Percentiles rank a stretch among this genome's conserved stretches.
Conservation (phyloP, 2,888 invertebrate genomes). For the Oasisia sp. region DNA sequence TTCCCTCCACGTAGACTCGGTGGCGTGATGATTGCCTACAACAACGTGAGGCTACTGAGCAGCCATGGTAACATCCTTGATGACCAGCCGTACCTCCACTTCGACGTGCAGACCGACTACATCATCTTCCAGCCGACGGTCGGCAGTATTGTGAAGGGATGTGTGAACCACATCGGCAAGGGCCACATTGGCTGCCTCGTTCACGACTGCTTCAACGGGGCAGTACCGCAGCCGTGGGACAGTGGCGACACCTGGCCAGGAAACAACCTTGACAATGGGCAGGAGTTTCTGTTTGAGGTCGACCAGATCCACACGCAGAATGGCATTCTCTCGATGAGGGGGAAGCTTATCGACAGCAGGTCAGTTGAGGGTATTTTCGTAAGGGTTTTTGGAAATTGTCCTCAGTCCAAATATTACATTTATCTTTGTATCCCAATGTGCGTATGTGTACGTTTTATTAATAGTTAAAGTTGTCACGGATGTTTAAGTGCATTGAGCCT, state of each 20-base stretch:
- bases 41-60: slow-evolving; percentile 73
- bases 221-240: slow-evolving; percentile 73
- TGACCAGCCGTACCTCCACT: slow-evolving; percentile 74
- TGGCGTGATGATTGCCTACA: slow-evolving; percentile 77
- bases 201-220: slow-evolving; percentile 78
- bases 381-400: too few species aligned
- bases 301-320: slow-evolving; percentile 68
- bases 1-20: slow-evolving; percentile 69
- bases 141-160: slow-evolving; percentile 72
- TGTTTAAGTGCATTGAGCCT: too few species aligned
- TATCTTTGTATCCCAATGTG: too few species aligned
- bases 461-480: too few species aligned
- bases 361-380: neutral
- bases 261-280: slow-evolving; percentile 70
- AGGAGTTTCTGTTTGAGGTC: slow-evolving; percentile 73
- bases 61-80: slow-evolving; percentile 72
- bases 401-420: too few species aligned
- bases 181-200: slow-evolving; percentile 78
- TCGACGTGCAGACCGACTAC: slow-evolving; percentile 77
- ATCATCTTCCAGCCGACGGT: slow-evolving; percentile 75
- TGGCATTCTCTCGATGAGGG: slow-evolving; percentile 47
- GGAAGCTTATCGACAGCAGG: slow-evolving; percentile 33
- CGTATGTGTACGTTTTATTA: too few species aligned
- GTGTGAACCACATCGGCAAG: slow-evolving; percentile 75
- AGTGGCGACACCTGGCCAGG: slow-evolving; percentile 72